phyloP scores from a whole-genome alignment of 2,797 vertebrate genomes.

The Acrossocheilus wenchowensis region DNA sequence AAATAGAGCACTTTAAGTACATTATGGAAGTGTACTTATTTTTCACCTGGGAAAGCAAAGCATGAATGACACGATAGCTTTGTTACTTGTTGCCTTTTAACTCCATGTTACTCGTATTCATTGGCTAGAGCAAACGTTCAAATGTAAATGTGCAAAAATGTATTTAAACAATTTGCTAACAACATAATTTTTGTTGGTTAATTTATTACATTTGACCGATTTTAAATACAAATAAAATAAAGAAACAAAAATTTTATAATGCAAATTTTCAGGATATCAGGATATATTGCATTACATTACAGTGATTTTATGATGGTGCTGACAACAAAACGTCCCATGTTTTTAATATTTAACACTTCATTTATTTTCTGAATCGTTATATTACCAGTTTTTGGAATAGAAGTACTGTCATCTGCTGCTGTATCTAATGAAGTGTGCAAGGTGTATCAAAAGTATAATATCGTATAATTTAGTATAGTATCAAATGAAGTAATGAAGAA shows the following conservation, averaged over 20 bases:
- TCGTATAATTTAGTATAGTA: neutral
- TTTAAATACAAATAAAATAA: neutral
- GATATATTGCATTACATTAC: neutral
- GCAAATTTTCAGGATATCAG: neutral
- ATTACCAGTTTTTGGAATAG: neutral
- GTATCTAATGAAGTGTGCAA: conserved; percentile 6
- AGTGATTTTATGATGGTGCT: neutral
- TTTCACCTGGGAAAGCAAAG: too few species aligned
- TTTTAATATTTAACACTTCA: conserved; percentile 7
- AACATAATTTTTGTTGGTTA: neutral
- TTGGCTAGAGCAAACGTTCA: neutral
- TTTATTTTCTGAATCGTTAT: conserved; percentile 22
- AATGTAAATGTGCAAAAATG: neutral
- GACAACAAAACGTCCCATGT: neutral
- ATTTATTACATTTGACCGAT: neutral
- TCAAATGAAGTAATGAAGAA: neutral
- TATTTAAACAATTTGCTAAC: neutral
- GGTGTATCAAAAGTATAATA: neutral
- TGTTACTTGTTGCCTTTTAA: too few species aligned
- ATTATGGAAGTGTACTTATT: too few species aligned
- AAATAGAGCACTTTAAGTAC: too few species aligned
- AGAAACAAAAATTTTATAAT: neutral
- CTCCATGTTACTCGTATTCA: neutral
- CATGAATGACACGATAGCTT: too few species aligned
- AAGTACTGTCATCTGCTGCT: neutral